phyloP scores from a whole-genome alignment of 2,113 vertebrate genomes.

The Brachyistius frenatus region DNA sequence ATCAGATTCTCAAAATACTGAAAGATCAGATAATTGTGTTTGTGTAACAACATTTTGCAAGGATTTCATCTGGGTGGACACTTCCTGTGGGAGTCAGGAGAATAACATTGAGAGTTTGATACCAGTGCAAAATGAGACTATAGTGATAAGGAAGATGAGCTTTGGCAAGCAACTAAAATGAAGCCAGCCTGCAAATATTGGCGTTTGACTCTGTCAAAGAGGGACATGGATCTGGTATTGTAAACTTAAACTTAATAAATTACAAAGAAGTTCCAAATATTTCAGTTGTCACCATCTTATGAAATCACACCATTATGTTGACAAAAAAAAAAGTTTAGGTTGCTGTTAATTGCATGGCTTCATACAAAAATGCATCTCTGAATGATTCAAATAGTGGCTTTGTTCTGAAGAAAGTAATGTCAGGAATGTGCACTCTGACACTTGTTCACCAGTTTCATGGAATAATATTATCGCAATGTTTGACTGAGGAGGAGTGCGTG shows the following conservation, averaged over 20 bases:
- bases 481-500: slow-evolving; percentile 33
- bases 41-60: slow-evolving; percentile 8
- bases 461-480: slow-evolving; percentile 33
- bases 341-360: not conserved
- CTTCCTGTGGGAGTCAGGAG: slow-evolving; percentile 51
- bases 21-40: slow-evolving; percentile 41
- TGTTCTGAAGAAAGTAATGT: not conserved
- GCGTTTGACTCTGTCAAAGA: not conserved
- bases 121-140: slow-evolving; percentile 12
- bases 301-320: too few relatives aligned
- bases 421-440: not conserved
- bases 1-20: slow-evolving; percentile 4
- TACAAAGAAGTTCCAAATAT: not conserved
- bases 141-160: slow-evolving; percentile 2
- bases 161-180: not conserved
- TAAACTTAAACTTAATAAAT: not conserved
- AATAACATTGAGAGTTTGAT: slow-evolving; percentile 12
- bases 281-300: too few relatives aligned
- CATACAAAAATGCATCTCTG: not conserved
- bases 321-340: too few relatives aligned
- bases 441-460: not conserved
- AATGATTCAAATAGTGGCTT: not conserved
- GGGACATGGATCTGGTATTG: not conserved
- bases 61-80: slow-evolving; percentile 52
- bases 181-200: slow-evolving; percentile 5